A percentile compares a stretch with the other conserved stretches of the same genome.
Conservation (phyloP, 1,140 invertebrate species). For the Grapholita molesta region DNA sequence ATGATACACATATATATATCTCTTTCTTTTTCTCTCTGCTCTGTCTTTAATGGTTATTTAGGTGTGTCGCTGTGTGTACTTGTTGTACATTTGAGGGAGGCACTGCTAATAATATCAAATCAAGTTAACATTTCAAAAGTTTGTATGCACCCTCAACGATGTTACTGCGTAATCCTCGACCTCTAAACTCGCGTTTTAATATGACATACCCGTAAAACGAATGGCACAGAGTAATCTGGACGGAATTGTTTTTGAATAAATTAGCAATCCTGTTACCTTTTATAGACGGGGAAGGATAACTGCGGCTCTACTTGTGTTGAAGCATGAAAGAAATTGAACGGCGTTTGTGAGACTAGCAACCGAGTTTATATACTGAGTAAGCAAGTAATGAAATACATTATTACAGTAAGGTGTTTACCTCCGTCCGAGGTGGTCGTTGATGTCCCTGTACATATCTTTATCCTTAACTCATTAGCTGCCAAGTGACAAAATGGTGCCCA, state of each 20-base stretch:
- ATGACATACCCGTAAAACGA: constrained; percentile 23
- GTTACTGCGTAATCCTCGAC: constrained; percentile 34
- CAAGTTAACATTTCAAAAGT: not conserved
- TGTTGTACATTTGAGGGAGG: no score
- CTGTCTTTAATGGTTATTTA: no score
- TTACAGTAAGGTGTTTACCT: no score
- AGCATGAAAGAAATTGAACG: not conserved
- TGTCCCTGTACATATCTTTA: no score
- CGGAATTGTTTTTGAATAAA: constrained; percentile 23
- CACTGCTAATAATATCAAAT: not conserved
- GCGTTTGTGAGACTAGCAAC: not conserved
- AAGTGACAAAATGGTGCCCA: no score
- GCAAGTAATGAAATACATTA: no score
- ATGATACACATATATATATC: no score
- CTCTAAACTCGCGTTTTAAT: constrained; percentile 24
- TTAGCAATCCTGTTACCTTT: constrained; percentile 22
- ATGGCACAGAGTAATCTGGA: constrained; percentile 22
- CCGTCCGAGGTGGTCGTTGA: no score
- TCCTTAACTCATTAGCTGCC: no score
- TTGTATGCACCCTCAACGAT: not conserved
- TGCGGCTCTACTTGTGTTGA: not conserved
- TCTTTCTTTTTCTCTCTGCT: no score
- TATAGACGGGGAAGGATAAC: constrained; percentile 6
- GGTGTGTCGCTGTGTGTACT: no score
- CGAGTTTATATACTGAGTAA: no score